These are phyloP conservation scores for Toxotes jaculatrix DNA, from an alignment of 2,113 vertebrate genomes.

Conservation along the genomic window DNA sequence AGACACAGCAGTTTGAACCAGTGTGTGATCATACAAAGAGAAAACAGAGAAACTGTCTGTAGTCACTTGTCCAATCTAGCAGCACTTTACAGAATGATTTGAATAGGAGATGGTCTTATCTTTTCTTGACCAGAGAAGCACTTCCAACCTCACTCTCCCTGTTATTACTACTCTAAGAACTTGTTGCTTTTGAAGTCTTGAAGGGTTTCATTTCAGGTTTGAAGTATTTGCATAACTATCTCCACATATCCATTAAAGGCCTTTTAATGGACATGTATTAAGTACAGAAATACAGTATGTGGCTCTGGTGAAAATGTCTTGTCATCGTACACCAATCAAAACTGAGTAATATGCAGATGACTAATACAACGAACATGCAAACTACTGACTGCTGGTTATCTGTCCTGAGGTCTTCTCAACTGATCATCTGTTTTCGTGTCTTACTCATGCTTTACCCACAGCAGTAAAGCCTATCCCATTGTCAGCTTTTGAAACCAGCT, in stretches of 20 bases:
- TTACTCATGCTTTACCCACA: slow-evolving; percentile 45
- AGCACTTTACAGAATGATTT: neutral
- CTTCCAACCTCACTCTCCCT: neutral
- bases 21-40: slow-evolving; percentile 3
- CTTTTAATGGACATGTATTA: neutral
- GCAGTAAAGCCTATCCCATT: slow-evolving; percentile 43
- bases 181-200: no score
- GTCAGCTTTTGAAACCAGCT: slow-evolving; percentile 39
- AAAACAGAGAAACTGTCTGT: neutral
- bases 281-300: slow-evolving; percentile 5
- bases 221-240: no score
- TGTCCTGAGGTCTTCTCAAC: slow-evolving; percentile 16
- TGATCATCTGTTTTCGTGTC: slow-evolving; percentile 27
- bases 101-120: neutral
- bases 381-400: neutral
- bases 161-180: neutral
- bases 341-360: neutral
- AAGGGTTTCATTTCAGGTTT: no score
- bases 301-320: neutral
- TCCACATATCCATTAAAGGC: neutral
- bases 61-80: neutral
- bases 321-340: neutral
- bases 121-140: neutral
- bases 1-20: neutral
- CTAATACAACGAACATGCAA: neutral